Evolutionary conservation across 1,140 invertebrate species (phyloP), one percentile per base, ranked within the genome.

Genomic region (Euwallacea fornicatus): DNA sequence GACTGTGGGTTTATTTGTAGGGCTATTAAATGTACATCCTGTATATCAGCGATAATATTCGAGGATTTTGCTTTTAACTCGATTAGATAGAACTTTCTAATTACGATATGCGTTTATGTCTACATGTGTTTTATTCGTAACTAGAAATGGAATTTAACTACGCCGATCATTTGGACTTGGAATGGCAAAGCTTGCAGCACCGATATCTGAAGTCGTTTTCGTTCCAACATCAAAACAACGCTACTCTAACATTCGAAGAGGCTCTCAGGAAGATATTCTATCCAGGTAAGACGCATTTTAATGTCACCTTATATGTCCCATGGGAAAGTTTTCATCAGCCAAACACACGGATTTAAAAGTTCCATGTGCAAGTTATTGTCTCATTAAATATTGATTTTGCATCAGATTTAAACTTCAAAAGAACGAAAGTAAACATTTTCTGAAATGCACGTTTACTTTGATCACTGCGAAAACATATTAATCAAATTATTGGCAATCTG

Each of bases 131-230:
- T 33, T 4, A 33, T 33, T 33, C 21, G 21, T 33, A 2, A 33
- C 21, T 33, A 33, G 21, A 58, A 50, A 66, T 66, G 64, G 64
- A 55, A 55, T 55, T 13, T 42, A 41, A 66, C 42, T 54, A 42
- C 16, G 64, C 64, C 21, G 64, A 66, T 55, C 50, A 66, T 13
- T n/a, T 66, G 47, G 64, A 66, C 55, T 10, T 66, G 11, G 64
- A 66, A 66, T 66, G 64, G 64, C 47, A 66, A 41, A 55, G 47
- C 42, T 54, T 66, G 13, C 8, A 54, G 3, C 21, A 56, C 7
- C 13, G 42, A 11, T 42, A 66, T 13, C 41, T 66, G 7, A 66
- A 56, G 33, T 13, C 16, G 3, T 66, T 66, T 54, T 66, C 64
- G 11, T 63, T 21, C 44, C 44, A 63, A 50, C 21, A 33, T 33